These are phyloP conservation scores for Rhaphigaster nebulosa DNA, from an alignment of 2,888 invertebrate species.

Conservation along the genomic window DNA sequence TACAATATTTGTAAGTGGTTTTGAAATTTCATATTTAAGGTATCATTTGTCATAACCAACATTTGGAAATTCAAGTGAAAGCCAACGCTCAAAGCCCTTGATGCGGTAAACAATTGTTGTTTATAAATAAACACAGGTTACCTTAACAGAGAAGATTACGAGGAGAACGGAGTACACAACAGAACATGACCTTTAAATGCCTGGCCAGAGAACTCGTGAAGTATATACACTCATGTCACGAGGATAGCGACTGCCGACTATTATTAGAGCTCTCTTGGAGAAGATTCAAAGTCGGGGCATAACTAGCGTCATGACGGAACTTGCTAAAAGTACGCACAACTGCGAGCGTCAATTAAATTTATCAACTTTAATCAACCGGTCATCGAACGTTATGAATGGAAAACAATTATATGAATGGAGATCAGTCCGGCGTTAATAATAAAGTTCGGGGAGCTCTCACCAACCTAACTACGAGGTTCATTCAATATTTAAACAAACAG, in stretches of 20 bases:
- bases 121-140: slow-evolving; percentile 15
- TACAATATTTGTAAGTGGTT: too few species aligned
- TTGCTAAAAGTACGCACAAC: not conserved
- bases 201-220: not conserved
- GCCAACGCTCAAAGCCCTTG: not conserved
- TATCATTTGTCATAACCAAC: too few species aligned
- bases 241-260: not conserved
- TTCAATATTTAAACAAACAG: not conserved
- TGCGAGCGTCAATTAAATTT: not conserved
- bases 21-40: too few species aligned
- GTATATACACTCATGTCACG: slow-evolving; percentile 44
- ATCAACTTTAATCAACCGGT: not conserved
- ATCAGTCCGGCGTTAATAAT: not conserved
- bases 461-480: too few species aligned
- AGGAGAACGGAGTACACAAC: not conserved
- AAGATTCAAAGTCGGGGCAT: not conserved
- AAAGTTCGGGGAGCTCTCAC: not conserved
- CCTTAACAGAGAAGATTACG: not conserved
- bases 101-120: not conserved
- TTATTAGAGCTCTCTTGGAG: not conserved
- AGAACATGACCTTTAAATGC: slow-evolving; percentile 25
- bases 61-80: not conserved
- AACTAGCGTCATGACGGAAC: slow-evolving; percentile 3
- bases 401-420: not conserved
- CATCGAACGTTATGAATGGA: not conserved